phyloP scores from a whole-genome alignment of 1,140 invertebrate species.

The Charaxes varanes region DNA sequence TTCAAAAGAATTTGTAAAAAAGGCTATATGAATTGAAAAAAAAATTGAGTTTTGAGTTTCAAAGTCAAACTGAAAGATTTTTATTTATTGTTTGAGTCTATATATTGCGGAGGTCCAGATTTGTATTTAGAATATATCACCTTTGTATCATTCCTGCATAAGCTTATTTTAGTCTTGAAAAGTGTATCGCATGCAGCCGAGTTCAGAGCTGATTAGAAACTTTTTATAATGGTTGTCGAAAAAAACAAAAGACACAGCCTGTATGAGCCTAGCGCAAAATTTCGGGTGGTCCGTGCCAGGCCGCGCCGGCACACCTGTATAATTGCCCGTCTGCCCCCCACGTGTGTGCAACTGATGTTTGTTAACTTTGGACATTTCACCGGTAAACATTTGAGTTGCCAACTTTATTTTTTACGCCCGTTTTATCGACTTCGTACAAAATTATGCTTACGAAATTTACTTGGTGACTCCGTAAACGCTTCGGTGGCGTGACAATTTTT shows the following conservation, averaged over 20 bases:
- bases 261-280: slow-evolving; percentile 52
- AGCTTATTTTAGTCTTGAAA: slow-evolving; percentile 22
- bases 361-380: slow-evolving; percentile 24
- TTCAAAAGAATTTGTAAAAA: no score
- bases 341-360: slow-evolving; percentile 46
- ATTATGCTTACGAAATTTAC: slow-evolving; percentile 7
- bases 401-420: slow-evolving; percentile 2
- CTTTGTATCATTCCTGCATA: no score
- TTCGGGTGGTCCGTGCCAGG: slow-evolving; percentile 51
- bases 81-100: no score
- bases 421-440: slow-evolving; percentile 5
- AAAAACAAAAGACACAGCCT: slow-evolving; percentile 32
- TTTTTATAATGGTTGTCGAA: slow-evolving; percentile 37
- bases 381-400: slow-evolving; percentile 12
- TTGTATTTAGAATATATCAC: no score
- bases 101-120: no score
- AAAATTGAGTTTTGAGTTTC: no score
- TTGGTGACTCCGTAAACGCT: background rate
- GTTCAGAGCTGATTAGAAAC: no score
- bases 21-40: no score
- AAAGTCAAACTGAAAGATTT: no score
- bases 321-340: slow-evolving; percentile 60
- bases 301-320: slow-evolving; percentile 48
- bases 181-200: no score
- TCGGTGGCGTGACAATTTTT: slow-evolving; percentile 5